phyloP scores from a whole-genome alignment of 2,888 invertebrate genomes.

The Julus scanicus region DNA sequence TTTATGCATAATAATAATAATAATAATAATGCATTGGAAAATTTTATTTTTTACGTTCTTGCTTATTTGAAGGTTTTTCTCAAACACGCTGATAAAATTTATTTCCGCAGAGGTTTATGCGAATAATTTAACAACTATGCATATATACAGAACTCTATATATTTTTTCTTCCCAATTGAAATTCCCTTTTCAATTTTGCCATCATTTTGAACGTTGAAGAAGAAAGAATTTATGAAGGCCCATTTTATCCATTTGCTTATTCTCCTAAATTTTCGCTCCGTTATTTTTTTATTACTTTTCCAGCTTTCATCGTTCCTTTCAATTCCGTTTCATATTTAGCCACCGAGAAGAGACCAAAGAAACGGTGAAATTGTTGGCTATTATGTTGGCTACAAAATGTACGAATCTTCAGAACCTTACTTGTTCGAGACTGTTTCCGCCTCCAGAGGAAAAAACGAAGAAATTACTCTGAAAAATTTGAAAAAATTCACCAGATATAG shows the following conservation, averaged over 20 bases:
- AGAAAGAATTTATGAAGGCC: conserved; percentile 15
- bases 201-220: background rate
- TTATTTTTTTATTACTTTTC: background rate
- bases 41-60: background rate
- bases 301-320: conserved; percentile 7
- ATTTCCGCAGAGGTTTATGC: conserved; percentile 7
- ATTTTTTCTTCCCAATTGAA: background rate
- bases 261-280: conserved; percentile 5
- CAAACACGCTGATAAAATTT: background rate
- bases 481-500: conserved; percentile 66
- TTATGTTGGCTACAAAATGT: conserved; percentile 65
- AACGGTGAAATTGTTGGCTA: conserved; percentile 66
- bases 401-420: conserved; percentile 64
- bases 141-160: background rate
- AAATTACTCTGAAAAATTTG: conserved; percentile 62
- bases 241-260: background rate
- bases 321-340: conserved; percentile 60
- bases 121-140: background rate
- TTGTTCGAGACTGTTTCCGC: conserved; percentile 63
- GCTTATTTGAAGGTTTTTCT: background rate
- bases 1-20: background rate
- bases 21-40: background rate
- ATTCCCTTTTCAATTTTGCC: conserved; percentile 22
- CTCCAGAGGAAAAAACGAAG: conserved; percentile 49
- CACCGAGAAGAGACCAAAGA: conserved; percentile 63